Evolutionary conservation across 2,888 invertebrate genomes (phyloP).

Genomic region (Lithophane socia): DNA sequence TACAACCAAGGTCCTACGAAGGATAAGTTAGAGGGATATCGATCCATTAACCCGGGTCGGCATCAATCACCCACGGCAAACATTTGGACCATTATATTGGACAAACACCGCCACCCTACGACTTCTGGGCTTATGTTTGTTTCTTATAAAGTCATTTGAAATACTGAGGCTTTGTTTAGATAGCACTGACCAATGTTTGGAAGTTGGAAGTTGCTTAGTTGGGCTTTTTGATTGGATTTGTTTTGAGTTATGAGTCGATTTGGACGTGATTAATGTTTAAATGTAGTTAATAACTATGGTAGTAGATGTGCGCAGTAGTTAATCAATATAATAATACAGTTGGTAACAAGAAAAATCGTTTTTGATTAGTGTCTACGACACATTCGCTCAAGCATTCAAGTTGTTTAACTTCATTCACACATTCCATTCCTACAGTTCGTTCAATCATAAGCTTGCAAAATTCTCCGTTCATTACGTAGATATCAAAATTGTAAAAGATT

Average conservation of each 20-base stretch:
- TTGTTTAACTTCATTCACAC: no score
- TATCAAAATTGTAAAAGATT: no score
- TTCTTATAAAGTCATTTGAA: constrained; percentile 76
- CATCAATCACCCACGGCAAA: constrained; percentile 86
- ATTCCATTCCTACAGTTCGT: no score
- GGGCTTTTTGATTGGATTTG: constrained; percentile 52
- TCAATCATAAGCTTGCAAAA: no score
- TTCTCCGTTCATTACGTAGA: no score
- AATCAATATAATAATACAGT: constrained; percentile 34
- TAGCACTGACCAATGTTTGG: constrained; percentile 51
- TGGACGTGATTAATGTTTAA: constrained; percentile 44
- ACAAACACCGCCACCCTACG: constrained; percentile 74
- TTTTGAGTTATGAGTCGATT: constrained; percentile 40
- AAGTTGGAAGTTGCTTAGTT: constrained; percentile 50
- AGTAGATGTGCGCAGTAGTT: background rate
- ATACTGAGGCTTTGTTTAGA: constrained; percentile 62
- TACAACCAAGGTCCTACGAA: constrained; percentile 59
- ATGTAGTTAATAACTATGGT: constrained; percentile 31
- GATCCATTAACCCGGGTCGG: constrained; percentile 81
- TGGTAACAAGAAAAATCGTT: constrained; percentile 4
- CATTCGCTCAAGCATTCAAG: no score
- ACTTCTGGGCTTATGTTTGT: constrained; percentile 77
- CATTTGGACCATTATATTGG: constrained; percentile 84
- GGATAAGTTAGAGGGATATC: constrained; percentile 75
- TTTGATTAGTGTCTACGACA: no score